Percentiles rank a stretch among this genome's conserved stretches.
These are phyloP conservation scores for Plecotus auritus DNA, from an alignment of 2,113 vertebrate species.

Conservation along the genomic window DNA sequence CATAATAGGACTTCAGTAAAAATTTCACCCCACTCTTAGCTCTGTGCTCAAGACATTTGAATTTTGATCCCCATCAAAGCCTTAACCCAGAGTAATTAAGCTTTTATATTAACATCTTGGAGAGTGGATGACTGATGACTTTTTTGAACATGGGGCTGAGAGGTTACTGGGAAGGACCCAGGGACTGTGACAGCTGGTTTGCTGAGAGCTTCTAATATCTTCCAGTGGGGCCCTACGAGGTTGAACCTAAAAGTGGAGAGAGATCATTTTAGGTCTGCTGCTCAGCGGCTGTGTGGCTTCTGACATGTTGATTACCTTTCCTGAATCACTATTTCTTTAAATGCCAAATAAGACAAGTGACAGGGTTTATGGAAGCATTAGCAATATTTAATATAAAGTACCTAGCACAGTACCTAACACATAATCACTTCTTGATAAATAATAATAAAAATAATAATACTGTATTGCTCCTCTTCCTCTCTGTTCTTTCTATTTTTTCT, in stretches of 20 bases:
- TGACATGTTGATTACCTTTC: background rate
- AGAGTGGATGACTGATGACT: background rate
- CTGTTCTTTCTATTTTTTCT: background rate
- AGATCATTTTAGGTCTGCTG: background rate
- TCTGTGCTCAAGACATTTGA: background rate
- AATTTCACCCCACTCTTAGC: background rate
- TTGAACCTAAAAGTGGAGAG: background rate
- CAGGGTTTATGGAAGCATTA: background rate
- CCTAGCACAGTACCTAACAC: background rate
- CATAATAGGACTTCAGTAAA: background rate
- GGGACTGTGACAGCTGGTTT: background rate
- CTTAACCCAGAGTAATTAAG: background rate
- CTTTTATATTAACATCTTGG: background rate
- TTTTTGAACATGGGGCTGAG: background rate
- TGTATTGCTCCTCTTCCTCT: background rate
- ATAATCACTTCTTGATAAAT: background rate
- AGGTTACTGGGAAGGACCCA: background rate
- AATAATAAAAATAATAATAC: background rate
- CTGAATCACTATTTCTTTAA: background rate
- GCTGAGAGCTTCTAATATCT: background rate
- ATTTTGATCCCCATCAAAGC: background rate
- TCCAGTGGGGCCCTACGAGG: background rate
- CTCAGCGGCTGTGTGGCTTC: background rate
- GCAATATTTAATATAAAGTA: background rate
- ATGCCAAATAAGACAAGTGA: background rate